These are phyloP conservation scores for Leptopilina syphax DNA, from an alignment of 2,888 invertebrate genomes.

Conservation along the genomic window DNA sequence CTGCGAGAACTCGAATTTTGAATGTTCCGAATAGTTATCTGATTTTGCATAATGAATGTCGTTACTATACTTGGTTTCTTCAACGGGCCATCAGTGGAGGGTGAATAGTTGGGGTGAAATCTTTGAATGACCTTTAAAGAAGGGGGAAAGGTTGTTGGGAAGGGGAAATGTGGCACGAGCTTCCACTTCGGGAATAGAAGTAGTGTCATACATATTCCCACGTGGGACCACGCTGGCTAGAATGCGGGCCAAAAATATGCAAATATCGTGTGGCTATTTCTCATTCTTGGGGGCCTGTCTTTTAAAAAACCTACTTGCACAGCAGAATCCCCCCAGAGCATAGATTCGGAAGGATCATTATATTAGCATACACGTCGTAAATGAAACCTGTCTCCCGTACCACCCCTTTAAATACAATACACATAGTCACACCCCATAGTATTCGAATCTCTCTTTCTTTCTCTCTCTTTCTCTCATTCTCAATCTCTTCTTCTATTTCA, in stretches of 20 bases:
- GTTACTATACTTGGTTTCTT: neutral
- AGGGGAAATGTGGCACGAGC: conserved; percentile 44
- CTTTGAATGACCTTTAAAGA: neutral
- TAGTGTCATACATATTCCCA: conserved; percentile 63
- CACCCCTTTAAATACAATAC: conserved; percentile 42
- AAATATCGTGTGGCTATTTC: conserved; percentile 67
- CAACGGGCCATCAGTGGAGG: neutral
- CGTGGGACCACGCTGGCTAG: conserved; percentile 64
- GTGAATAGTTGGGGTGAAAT: neutral
- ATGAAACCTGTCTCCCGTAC: conserved; percentile 68
- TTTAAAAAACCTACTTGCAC: conserved; percentile 39
- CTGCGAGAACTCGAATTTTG: no score
- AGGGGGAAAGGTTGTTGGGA: neutral
- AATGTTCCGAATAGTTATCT: no score
- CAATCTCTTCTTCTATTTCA: neutral
- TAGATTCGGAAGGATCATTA: conserved; percentile 57
- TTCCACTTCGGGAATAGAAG: conserved; percentile 47
- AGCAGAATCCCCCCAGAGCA: conserved; percentile 31
- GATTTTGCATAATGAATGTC: neutral
- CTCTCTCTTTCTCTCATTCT: no score
- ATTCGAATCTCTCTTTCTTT: conserved; percentile 25
- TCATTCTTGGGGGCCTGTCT: conserved; percentile 58
- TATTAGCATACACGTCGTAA: conserved; percentile 70
- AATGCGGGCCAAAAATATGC: conserved; percentile 75
- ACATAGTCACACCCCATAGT: conserved; percentile 33